Conservation (phyloP, 1,140 invertebrate genomes). For the Papilio polyxenes region DNA sequence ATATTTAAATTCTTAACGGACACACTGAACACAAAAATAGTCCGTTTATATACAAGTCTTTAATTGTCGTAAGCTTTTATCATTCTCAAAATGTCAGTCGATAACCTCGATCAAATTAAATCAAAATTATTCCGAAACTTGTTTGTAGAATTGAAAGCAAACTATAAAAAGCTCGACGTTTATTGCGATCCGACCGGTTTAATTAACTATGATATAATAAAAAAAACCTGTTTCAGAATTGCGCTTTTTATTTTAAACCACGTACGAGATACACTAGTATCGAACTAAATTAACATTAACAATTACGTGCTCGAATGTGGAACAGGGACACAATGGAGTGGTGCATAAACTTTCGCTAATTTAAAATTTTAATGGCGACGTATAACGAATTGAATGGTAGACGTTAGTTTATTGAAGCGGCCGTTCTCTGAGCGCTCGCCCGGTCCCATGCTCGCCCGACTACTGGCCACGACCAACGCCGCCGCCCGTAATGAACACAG, state of each 20-base stretch:
- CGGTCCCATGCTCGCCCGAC: background rate
- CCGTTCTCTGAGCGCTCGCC: conserved; percentile 44
- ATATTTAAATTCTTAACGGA: conserved; percentile 28
- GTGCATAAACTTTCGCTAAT: conserved; percentile 59
- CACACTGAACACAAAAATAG: background rate
- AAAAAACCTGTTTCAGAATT: conserved; percentile 29
- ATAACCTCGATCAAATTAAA: conserved; percentile 31
- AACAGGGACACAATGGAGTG: conserved; percentile 44
- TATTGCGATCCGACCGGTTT: conserved; percentile 24
- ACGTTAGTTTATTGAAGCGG: conserved; percentile 51
- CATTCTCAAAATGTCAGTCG: conserved; percentile 29
- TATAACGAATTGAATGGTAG: conserved; percentile 44
- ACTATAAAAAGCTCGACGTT: conserved; percentile 30
- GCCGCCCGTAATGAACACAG: background rate
- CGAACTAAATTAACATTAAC: conserved; percentile 37
- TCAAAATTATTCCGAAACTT: conserved; percentile 23
- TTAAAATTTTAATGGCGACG: conserved; percentile 58
- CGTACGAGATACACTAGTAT: conserved; percentile 24
- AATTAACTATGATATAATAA: conserved; percentile 26
- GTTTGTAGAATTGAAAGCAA: conserved; percentile 27
- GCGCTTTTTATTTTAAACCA: conserved; percentile 27
- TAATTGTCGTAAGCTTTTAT: conserved; percentile 25
- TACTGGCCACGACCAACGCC: background rate
- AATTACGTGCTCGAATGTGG: conserved; percentile 31
- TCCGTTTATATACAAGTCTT: conserved; percentile 14